Base-by-base conservation (phyloP, 2,888 invertebrate genomes). In the Villa cingulata region DNA sequence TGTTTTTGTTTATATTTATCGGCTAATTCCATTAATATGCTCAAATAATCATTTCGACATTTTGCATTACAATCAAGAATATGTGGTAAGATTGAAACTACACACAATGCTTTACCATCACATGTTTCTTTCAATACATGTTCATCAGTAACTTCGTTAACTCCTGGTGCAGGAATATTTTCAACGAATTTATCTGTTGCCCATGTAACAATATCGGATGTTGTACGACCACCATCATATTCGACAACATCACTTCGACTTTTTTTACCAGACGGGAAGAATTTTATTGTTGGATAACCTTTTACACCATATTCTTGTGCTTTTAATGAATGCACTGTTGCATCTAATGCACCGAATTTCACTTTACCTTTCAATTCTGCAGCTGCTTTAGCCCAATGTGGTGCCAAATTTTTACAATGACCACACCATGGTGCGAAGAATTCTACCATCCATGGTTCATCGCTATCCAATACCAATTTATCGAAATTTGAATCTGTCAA, bases 381-480 rank as follows among this genome's bases (percentile, higher is more conserved):
- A 17, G 98, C 97, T 2, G 98, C 98, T 62, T 85, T 81, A 14
- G 86, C 87, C 96, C 96, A 98, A 55, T 95, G 88, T 0, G 97
- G 97, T 46, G 87, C 96, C 46, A 98, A 73, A 64, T 85, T 92
- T 72, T 97, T 96, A 72, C 95, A 95, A 69, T 95, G 94, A 6
- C 94, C 92, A 67, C 94, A 95, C 87, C 94, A 94, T 0, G 90
- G 90, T 7, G 97, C 97, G 70, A 81, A 97, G 76, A 98, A 97
- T 70, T 97, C 96, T 2, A 99, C 92, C 56, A 98, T 71, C 95
- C 96, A 97, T 68, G 94, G 77, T 62, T 97, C 96, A 16, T 96
- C 89, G 42, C 92, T 92, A 57, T 89, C 77, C 56, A 96, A 66
- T 16, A 99, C 96, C 46, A 85, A 68, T 65, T 87, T 82, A 54